Base-by-base conservation (phyloP, 1,140 invertebrate genomes). In the Zaprionus kolodkinae region DNA sequence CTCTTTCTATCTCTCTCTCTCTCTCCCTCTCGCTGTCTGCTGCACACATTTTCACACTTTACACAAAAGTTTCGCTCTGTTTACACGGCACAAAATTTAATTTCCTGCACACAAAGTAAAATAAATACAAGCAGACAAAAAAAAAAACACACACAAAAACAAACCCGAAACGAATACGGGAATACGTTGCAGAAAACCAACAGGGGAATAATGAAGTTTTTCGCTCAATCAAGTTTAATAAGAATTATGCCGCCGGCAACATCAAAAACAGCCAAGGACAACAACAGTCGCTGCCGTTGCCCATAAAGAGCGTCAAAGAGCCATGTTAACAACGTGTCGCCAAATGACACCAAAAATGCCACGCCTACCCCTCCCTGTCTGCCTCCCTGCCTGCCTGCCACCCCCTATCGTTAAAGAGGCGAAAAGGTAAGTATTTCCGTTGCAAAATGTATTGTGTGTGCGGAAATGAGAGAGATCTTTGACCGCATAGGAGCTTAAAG, bases 151-250 rank as follows among this genome's bases (percentile, higher is more conserved):
- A n/a, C n/a, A n/a, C n/a, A n/a, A 72, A 21, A 10, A 10, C 25
- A 69, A 65, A 62, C 35, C 54, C 54, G 65, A 61, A 68, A 38
- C 71, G 60, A 60, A 52, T 55, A 70, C 72, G 63, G 43, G 50
- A 56, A 21, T 21, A 21, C 21, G 21, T 2, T 54, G 52, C 60
- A 79, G 84, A 70, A 45, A 71, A 60, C 67, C 72, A 72, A 61
- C 74, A 52, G 33, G 56, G 43, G 52, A 66, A 59, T 77, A 88
- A 88, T 88, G 84, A 88, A 88, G 84, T 88, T 88, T 88, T 81
- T 76, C 85, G 85, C 86, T 90, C 85, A 89, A 89, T 89, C 85
- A 90, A 89, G 78, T 89, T 89, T 89, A 85, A 89, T 89, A 80
- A 79, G 75, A 81, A 85, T 89, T 76, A 73, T 79, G 85, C 85